Conservation (phyloP, 2,888 invertebrate genomes). For the Cryptocephalus moraei region DNA sequence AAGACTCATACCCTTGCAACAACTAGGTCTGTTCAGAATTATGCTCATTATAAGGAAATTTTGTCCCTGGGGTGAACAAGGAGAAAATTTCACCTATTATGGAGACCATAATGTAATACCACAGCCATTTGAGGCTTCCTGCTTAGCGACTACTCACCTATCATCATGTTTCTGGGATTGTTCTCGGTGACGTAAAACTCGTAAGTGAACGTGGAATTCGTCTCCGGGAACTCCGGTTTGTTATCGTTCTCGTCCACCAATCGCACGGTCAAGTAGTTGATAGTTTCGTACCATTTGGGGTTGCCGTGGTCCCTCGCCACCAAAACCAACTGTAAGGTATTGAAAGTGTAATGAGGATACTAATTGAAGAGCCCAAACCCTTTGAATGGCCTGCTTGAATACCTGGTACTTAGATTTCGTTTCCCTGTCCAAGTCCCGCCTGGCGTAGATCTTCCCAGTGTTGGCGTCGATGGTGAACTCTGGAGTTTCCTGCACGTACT, state of each 20-base stretch:
- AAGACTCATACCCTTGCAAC: no score
- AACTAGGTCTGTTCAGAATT: no score
- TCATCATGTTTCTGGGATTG: constrained; percentile 47
- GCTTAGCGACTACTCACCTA: constrained; percentile 42
- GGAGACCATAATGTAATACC: no score
- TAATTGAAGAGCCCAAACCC: no score
- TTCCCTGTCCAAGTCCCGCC: constrained; percentile 71
- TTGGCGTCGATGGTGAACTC: constrained; percentile 72
- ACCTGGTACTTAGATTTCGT: constrained; percentile 51
- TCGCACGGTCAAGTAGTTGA: constrained; percentile 63
- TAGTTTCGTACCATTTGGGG: constrained; percentile 68
- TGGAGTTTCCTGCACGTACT: constrained; percentile 65
- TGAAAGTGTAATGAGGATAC: no score
- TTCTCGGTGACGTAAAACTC: constrained; percentile 66
- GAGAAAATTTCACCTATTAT: no score
- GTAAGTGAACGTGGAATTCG: constrained; percentile 48
- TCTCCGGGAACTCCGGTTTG: constrained; percentile 61
- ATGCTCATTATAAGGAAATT: no score
- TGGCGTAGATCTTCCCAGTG: constrained; percentile 72
- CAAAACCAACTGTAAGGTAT: constrained; percentile 50
- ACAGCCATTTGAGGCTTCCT: no score
- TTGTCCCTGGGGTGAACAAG: no score
- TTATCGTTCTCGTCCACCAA: constrained; percentile 77
- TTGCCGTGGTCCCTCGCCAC: constrained; percentile 77
- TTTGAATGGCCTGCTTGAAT: no score